Conservation (phyloP, 2,888 invertebrate genomes). For the Adineta ricciae region DNA sequence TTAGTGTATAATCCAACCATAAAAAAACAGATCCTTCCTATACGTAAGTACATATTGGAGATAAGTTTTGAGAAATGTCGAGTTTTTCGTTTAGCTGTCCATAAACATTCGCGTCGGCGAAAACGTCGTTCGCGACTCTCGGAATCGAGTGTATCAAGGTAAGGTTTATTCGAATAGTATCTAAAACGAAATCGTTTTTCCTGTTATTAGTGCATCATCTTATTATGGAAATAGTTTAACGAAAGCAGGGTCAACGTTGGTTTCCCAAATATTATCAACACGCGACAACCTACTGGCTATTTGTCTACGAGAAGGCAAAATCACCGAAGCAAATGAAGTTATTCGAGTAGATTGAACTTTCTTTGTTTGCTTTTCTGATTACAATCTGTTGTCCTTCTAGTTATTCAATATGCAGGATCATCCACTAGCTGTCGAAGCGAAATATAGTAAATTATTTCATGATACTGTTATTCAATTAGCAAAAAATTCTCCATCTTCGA, state of each 20-base stretch:
- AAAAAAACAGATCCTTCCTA: not conserved
- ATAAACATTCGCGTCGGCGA: not conserved
- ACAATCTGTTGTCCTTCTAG: slow-evolving; percentile 37
- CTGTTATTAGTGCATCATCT: not conserved
- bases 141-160: not conserved
- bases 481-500: not conserved
- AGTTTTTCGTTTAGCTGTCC: not conserved
- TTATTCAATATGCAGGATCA: slow-evolving; percentile 41
- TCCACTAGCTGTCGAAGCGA: slow-evolving; percentile 40
- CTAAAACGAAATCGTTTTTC: too few species aligned
- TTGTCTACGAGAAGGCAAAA: slow-evolving; percentile 65
- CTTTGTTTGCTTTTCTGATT: not conserved
- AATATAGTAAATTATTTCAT: slow-evolving; percentile 41
- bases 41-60: not conserved
- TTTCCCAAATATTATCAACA: slow-evolving; percentile 59
- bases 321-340: slow-evolving; percentile 66
- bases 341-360: slow-evolving; percentile 59
- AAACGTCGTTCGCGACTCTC: not conserved
- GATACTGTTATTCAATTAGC: slow-evolving; percentile 38
- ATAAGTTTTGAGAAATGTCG: not conserved
- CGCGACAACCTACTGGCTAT: slow-evolving; percentile 66
- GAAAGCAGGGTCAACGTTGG: not conserved
- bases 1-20: slow-evolving; percentile 57
- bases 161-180: too few species aligned
- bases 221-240: not conserved